A percentile compares a stretch with the other conserved stretches of the same genome.
These are phyloP conservation scores for Proterorhinus semilunaris DNA, from an alignment of 2,113 vertebrate genomes.

Conservation along the genomic window DNA sequence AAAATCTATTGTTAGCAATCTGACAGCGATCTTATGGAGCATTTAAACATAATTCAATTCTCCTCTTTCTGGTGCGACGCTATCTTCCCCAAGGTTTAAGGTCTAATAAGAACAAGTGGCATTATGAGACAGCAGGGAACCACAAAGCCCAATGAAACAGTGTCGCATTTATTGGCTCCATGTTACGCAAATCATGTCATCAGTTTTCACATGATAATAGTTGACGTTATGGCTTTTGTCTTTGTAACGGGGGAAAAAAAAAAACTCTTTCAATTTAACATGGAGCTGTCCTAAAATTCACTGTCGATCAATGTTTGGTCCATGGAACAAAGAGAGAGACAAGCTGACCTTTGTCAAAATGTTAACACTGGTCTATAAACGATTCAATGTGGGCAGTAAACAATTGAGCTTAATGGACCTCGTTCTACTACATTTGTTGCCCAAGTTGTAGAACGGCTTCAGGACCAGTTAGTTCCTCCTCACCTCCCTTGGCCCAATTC, in stretches of 20 bases:
- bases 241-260: too few species aligned
- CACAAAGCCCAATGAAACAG: too few species aligned
- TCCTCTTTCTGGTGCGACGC: neutral
- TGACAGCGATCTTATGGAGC: neutral
- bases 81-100: too few species aligned
- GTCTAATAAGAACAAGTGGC: too few species aligned
- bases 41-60: neutral
- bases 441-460: conserved; percentile 7
- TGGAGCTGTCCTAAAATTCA: conserved; percentile 24
- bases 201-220: too few species aligned
- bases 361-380: conserved; percentile 34
- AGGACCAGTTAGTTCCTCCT: conserved; percentile 17
- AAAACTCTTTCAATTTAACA: too few species aligned
- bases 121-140: too few species aligned
- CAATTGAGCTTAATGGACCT: conserved; percentile 13
- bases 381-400: conserved; percentile 43
- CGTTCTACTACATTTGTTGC: conserved; percentile 13
- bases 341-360: conserved; percentile 63
- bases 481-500: conserved; percentile 8
- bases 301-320: conserved; percentile 46
- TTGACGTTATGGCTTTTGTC: too few species aligned
- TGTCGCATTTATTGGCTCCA: too few species aligned
- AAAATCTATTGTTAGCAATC: conserved; percentile 19
- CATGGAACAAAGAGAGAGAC: conserved; percentile 47
- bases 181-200: too few species aligned